These are phyloP conservation scores for Leptonema lineaticorne DNA, from an alignment of 1,140 invertebrate genomes.

Conservation along the genomic window DNA sequence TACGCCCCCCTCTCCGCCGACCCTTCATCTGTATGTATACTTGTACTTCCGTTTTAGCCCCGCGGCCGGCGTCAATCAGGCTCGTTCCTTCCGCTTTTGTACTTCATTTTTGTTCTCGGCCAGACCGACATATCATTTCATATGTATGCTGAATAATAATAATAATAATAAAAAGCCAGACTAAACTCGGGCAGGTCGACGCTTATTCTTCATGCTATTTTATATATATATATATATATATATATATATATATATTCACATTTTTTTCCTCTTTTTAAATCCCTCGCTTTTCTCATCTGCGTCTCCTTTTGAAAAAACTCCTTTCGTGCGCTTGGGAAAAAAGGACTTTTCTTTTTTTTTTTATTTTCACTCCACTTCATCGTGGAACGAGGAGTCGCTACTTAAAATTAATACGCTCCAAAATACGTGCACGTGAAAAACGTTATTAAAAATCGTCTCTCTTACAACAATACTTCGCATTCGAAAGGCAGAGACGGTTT, in stretches of 20 bases:
- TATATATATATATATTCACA: no score
- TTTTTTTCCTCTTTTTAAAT: no score
- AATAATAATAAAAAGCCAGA: no score
- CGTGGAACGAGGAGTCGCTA: background rate
- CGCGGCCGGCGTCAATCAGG: constrained; percentile 19
- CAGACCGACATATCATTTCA: background rate
- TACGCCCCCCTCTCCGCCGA: no score
- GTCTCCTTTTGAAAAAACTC: constrained; percentile 7
- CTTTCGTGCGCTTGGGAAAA: background rate
- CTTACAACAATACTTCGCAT: background rate
- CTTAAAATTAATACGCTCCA: constrained; percentile 22
- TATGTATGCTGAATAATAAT: background rate
- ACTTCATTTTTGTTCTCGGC: constrained; percentile 19
- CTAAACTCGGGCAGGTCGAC: no score
- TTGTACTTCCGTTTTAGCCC: no score
- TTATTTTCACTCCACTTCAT: no score
- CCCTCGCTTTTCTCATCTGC: background rate
- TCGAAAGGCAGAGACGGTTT: background rate
- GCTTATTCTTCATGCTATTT: no score
- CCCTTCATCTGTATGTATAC: no score
- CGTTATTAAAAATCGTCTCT: constrained; percentile 16
- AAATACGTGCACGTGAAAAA: constrained; percentile 1
- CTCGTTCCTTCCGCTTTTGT: constrained; percentile 1
- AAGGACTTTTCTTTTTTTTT: background rate
- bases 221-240: no score